Conservation (phyloP, 2,888 invertebrate species). For the Zygaena filipendulae region DNA sequence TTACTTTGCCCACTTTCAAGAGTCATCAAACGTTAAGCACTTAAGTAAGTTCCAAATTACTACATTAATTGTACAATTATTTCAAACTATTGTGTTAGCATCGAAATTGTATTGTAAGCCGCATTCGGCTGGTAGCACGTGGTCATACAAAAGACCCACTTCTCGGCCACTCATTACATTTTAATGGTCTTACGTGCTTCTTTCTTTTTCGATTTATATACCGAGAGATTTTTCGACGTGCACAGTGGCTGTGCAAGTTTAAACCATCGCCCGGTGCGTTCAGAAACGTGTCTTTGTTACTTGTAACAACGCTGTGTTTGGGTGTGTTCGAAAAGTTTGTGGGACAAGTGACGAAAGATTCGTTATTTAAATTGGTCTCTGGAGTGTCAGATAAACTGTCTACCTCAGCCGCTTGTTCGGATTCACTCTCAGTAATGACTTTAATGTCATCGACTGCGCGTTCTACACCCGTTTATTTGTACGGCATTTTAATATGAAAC, state of each 20-base stretch:
- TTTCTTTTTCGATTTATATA: too few relatives aligned
- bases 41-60: conserved; percentile 19
- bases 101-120: conserved; percentile 44
- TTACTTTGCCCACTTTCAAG: conserved; percentile 44
- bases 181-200: conserved; percentile 60
- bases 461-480: too few relatives aligned
- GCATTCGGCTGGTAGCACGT: conserved; percentile 53
- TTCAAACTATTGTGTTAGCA: conserved; percentile 52
- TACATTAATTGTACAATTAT: conserved; percentile 65
- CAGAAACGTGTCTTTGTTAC: too few relatives aligned
- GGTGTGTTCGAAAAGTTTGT: too few relatives aligned
- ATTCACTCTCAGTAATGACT: conserved; percentile 56
- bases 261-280: too few relatives aligned
- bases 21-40: conserved; percentile 36
- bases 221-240: too few relatives aligned
- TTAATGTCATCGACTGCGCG: conserved; percentile 20
- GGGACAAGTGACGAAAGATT: conserved; percentile 36
- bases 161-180: conserved; percentile 61
- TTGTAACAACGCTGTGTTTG: too few relatives aligned
- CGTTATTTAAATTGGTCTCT: conserved; percentile 56
- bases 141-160: conserved; percentile 53
- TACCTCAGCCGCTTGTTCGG: conserved; percentile 55
- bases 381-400: conserved; percentile 59
- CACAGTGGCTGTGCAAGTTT: too few relatives aligned
- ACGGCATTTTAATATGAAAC: too few relatives aligned